Conservation (phyloP, 1,140 invertebrate genomes). For the Lutraria rhynchaena region DNA sequence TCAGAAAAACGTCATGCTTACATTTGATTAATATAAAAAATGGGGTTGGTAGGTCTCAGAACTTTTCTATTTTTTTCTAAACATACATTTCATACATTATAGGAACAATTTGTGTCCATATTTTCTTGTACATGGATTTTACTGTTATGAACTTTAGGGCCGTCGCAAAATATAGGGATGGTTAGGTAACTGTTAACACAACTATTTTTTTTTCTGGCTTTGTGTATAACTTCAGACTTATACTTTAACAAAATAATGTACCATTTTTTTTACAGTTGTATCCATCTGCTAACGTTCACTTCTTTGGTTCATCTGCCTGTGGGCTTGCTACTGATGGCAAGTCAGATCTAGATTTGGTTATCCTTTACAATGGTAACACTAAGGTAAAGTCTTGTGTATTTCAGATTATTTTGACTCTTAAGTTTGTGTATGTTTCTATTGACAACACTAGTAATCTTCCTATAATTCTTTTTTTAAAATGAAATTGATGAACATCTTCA, state of each 20-base stretch:
- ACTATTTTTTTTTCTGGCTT: background rate
- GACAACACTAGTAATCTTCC: too few species aligned
- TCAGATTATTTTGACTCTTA: too few species aligned
- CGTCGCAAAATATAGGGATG: background rate
- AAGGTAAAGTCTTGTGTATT: too few species aligned
- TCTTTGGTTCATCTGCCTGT: constrained; percentile 14
- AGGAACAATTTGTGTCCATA: background rate
- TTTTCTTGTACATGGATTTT: background rate
- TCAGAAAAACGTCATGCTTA: too few species aligned
- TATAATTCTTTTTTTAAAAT: too few species aligned
- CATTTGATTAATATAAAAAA: too few species aligned
- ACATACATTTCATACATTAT: background rate
- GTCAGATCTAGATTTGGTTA: constrained; percentile 5
- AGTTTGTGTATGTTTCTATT: too few species aligned
- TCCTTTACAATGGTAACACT: too few species aligned
- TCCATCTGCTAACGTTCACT: background rate
- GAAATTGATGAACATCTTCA: too few species aligned
- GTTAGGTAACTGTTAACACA: background rate
- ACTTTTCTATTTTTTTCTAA: too few species aligned
- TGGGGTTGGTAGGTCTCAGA: background rate
- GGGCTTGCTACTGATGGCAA: background rate
- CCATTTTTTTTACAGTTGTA: background rate
- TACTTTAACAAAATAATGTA: background rate
- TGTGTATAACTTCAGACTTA: background rate
- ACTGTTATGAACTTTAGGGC: background rate